These are phyloP conservation scores for Lithophane ornitopus DNA, from an alignment of 2,888 invertebrate species.

Conservation along the genomic window DNA sequence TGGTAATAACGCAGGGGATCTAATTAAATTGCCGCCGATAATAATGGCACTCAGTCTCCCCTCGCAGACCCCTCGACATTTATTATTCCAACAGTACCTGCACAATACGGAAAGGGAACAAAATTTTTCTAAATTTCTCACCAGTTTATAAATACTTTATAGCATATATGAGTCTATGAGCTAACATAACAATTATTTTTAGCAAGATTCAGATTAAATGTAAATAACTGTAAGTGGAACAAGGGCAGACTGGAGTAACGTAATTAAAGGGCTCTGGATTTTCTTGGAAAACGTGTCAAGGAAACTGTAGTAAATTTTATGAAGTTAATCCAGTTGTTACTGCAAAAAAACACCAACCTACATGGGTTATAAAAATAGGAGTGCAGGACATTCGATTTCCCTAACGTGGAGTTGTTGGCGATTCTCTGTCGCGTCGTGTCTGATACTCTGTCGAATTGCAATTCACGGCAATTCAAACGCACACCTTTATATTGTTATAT, in stretches of 20 bases:
- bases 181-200: conserved; percentile 60
- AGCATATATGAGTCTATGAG: conserved; percentile 33
- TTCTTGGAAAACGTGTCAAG: conserved; percentile 64
- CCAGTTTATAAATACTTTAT: conserved; percentile 40
- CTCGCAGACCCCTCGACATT: conserved; percentile 87
- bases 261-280: conserved; percentile 72
- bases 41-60: conserved; percentile 88
- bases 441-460: conserved; percentile 76
- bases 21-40: conserved; percentile 90
- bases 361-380: conserved; percentile 18
- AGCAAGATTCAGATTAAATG: conserved; percentile 61
- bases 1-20: conserved; percentile 89
- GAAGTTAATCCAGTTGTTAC: conserved; percentile 13
- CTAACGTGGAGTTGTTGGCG: conserved; percentile 42
- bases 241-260: conserved; percentile 65
- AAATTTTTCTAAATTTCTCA: conserved; percentile 57
- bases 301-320: conserved; percentile 46
- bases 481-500: conserved; percentile 90
- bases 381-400: conserved; percentile 42
- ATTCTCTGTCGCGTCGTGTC: conserved; percentile 42
- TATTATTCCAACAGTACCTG: conserved; percentile 84
- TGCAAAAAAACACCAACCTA: conserved; percentile 6
- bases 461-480: conserved; percentile 85
- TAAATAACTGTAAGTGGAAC: conserved; percentile 69
- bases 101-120: conserved; percentile 67